Conservation (phyloP, 2,113 vertebrate species). For the Brachyhypopomus gauderio region DNA sequence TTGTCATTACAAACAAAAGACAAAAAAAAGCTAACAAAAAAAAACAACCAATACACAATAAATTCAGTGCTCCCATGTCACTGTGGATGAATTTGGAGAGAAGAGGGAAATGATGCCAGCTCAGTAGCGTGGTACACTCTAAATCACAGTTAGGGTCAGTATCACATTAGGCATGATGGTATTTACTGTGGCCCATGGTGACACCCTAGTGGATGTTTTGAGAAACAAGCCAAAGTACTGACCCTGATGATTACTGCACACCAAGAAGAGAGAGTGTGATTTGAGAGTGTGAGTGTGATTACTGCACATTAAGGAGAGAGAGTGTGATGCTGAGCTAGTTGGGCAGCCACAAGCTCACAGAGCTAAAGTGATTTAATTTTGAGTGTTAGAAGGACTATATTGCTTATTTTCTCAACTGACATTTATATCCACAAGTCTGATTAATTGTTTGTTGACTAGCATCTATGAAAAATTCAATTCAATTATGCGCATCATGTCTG, state of each 20-base stretch:
- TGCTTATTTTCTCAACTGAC: background rate
- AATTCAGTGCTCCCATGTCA: no score
- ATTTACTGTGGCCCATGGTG: conserved; percentile 30
- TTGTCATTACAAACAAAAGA: no score
- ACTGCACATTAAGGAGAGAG: background rate
- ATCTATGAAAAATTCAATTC: background rate
- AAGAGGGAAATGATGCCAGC: no score
- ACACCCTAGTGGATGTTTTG: background rate
- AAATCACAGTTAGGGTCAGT: background rate
- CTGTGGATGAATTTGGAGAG: no score
- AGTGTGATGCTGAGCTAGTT: background rate
- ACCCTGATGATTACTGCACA: background rate
- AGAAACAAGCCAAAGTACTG: background rate
- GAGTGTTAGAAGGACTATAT: background rate
- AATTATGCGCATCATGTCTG: background rate
- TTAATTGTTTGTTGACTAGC: background rate
- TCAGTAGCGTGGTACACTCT: no score
- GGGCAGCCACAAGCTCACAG: background rate
- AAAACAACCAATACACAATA: no score
- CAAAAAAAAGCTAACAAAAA: no score
- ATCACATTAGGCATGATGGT: background rate
- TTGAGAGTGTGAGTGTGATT: background rate
- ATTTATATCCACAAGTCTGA: background rate
- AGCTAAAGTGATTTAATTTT: conserved; percentile 22
- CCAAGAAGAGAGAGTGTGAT: background rate